Base-by-base conservation (phyloP, 30 jellyfish, hydroid and myxozoan genomes). In the Pelagia noctiluca region DNA sequence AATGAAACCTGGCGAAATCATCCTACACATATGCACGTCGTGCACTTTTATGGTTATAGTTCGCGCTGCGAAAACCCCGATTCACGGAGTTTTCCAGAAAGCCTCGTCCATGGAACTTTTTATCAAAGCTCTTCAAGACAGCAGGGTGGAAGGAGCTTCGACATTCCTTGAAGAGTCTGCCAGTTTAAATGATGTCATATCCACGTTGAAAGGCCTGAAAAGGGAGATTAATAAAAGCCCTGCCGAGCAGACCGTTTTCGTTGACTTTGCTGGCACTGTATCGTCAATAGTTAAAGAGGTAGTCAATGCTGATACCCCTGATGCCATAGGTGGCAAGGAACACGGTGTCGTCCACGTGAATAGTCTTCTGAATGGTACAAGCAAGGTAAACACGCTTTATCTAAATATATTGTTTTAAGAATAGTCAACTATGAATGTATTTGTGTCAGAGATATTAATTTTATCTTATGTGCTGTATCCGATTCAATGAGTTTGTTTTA, bases 31-130 rank as follows among this genome's bases (percentile, higher is more conserved):
- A n/a, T n/a, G n/a, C n/a, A n/a, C n/a, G n/a, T n/a, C n/a, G n/a
- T n/a, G n/a, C n/a, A n/a, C n/a, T n/a, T n/a, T n/a, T n/a, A n/a
- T n/a, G n/a, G n/a, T n/a, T n/a, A n/a, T n/a, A n/a, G n/a, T n/a
- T n/a, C n/a, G n/a, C n/a, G n/a, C n/a, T n/a, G n/a, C n/a, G n/a
- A n/a, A n/a, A n/a, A n/a, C n/a, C n/a, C n/a, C n/a, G n/a, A 42
- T 75, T 0, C 38, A 16, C 25, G 88, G 88, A 12, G 29, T 77
- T 19, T 77, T 77, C 26, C 68, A 77, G 3, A 77, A 26, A 22
- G 42, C 38, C 10, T 77, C 79, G 1, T 21, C 64, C 0, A 0
- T 61, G 28, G 2, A 33, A 2, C 8, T 46, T 2, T 77, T 50
- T 36, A 35, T 35, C 5, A 35, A 57, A 24, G 88, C 79, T 19